These are phyloP conservation scores for Accipiter virgatus DNA, from an alignment of 2,113 vertebrate genomes.

Conservation along the genomic window DNA sequence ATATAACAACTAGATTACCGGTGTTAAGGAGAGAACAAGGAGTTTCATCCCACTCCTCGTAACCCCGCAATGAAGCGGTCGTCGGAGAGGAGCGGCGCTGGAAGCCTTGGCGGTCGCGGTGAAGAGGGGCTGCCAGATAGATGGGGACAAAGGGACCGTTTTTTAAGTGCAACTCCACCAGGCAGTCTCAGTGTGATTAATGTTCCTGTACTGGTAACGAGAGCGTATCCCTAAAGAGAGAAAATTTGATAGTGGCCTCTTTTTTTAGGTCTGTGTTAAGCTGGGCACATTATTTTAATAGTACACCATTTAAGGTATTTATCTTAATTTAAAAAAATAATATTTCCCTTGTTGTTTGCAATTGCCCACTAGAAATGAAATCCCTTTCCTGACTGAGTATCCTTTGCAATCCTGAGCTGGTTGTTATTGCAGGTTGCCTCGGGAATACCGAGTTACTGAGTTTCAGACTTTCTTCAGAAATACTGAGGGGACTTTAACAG, in stretches of 20 bases:
- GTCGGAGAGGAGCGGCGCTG: fast-evolving
- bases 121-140: neutral
- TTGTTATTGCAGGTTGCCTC: constrained; percentile 48
- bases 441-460: constrained; percentile 43
- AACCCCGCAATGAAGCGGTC: neutral
- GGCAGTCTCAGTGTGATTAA: neutral
- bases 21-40: neutral
- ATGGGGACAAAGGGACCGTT: neutral
- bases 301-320: constrained; percentile 45
- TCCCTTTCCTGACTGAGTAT: constrained; percentile 6
- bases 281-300: constrained; percentile 41
- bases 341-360: constrained; percentile 60
- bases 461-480: constrained; percentile 21
- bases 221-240: neutral
- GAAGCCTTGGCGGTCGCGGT: neutral
- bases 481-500: neutral
- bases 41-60: neutral
- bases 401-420: neutral
- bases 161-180: neutral
- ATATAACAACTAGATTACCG: neutral
- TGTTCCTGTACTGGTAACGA: neutral
- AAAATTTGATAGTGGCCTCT: neutral
- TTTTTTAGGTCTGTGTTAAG: neutral
- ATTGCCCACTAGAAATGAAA: constrained; percentile 43
- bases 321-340: constrained; percentile 63